These are phyloP conservation scores for Tribolium castaneum DNA, from an alignment of 1,140 invertebrate species.

Conservation along the genomic window DNA sequence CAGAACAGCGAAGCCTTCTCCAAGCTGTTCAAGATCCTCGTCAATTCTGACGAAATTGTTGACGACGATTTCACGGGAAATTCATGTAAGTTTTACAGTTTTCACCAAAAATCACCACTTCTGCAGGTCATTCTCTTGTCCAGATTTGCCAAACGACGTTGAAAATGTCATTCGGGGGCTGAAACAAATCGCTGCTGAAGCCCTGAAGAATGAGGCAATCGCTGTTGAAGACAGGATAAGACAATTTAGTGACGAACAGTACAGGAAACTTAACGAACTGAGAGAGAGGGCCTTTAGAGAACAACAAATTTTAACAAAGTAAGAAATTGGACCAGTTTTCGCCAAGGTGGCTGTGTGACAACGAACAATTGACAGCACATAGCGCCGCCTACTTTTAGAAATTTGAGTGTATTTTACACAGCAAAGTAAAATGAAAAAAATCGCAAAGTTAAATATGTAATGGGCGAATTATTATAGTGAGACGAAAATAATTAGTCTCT, in stretches of 20 bases:
- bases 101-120: conserved; percentile 17
- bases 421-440: too few relatives aligned
- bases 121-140: neutral
- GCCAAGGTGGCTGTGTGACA: too few relatives aligned
- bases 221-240: conserved; percentile 68
- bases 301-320: conserved; percentile 64
- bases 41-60: conserved; percentile 48
- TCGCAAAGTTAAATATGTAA: too few relatives aligned
- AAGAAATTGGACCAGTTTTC: conserved; percentile 8
- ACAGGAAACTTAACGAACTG: conserved; percentile 66
- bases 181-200: conserved; percentile 66
- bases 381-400: too few relatives aligned
- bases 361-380: too few relatives aligned
- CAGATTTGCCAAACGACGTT: conserved; percentile 54
- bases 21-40: conserved; percentile 54
- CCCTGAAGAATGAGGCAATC: conserved; percentile 64
- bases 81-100: conserved; percentile 49
- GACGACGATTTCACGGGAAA: conserved; percentile 41
- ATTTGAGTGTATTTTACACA: too few relatives aligned
- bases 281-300: conserved; percentile 66
- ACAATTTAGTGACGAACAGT: conserved; percentile 66
- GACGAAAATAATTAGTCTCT: too few relatives aligned
- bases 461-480: too few relatives aligned
- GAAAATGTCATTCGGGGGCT: conserved; percentile 64
- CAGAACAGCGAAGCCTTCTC: conserved; percentile 50